Conservation (phyloP, 2,888 invertebrate genomes). For the Syrphus vitripennis region DNA sequence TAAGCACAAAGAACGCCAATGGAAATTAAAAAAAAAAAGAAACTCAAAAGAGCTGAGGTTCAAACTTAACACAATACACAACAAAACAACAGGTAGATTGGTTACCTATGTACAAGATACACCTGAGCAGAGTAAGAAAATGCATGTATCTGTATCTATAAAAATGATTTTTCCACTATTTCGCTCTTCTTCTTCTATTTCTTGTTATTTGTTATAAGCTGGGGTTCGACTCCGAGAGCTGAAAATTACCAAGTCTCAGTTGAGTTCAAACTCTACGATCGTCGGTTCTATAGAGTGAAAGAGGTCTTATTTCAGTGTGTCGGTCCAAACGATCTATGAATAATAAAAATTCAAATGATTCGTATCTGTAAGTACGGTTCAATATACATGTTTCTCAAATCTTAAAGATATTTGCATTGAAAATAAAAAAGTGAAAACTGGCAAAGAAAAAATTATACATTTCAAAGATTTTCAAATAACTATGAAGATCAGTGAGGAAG, state of each 20-base stretch:
- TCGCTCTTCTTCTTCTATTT: constrained; percentile 21
- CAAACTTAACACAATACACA: constrained; percentile 34
- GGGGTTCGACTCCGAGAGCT: constrained; percentile 19
- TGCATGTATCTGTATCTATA: constrained; percentile 8
- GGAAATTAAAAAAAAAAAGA: no score
- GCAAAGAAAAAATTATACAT: neutral
- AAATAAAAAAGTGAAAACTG: constrained; percentile 65
- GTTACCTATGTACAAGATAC: constrained; percentile 68
- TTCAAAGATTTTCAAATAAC: neutral
- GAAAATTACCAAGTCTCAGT: constrained; percentile 19
- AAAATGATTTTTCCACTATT: constrained; percentile 19
- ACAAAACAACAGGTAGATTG: constrained; percentile 64
- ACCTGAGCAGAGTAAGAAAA: constrained; percentile 63
- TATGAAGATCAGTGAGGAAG: constrained; percentile 13
- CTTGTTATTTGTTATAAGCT: neutral
- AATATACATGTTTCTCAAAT: constrained; percentile 11
- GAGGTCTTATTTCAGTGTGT: neutral
- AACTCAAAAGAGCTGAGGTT: constrained; percentile 33
- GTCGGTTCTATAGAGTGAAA: constrained; percentile 50
- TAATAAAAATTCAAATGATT: constrained; percentile 4
- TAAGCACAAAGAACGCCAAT: constrained; percentile 46
- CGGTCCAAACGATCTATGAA: neutral
- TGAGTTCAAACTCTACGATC: constrained; percentile 53
- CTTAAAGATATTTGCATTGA: neutral
- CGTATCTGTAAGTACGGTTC: neutral